Evolutionary conservation across 1,140 invertebrate species (phyloP).

Genomic region (Drosophila erecta): DNA sequence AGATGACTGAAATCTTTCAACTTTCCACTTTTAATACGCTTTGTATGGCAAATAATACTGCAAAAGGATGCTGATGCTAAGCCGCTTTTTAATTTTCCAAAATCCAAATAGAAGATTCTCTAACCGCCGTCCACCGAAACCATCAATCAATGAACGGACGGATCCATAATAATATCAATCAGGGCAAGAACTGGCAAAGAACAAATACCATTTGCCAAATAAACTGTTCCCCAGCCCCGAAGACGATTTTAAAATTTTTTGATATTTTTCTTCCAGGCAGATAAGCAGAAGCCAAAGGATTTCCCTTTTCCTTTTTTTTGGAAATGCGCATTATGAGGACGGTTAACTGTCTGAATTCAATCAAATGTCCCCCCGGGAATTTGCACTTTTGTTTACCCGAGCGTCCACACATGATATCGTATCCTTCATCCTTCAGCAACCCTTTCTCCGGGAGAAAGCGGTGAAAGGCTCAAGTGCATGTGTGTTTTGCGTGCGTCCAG

Average conservation of each 20-base stretch:
- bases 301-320: constrained; percentile 23
- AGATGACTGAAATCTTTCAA: constrained; percentile 38
- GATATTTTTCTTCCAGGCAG: constrained; percentile 69
- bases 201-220: constrained; percentile 80
- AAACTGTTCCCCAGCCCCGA: constrained; percentile 47
- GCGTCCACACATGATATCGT: constrained; percentile 70
- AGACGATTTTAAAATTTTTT: constrained; percentile 74
- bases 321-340: constrained; percentile 71
- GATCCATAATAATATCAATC: constrained; percentile 74
- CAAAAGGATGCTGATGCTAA: constrained; percentile 43
- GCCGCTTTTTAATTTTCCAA: constrained; percentile 77
- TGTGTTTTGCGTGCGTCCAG: constrained; percentile 50
- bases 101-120: constrained; percentile 52
- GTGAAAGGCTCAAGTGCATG: constrained; percentile 62
- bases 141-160: constrained; percentile 62
- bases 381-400: constrained; percentile 73
- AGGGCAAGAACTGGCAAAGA: constrained; percentile 55
- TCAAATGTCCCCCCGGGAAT: constrained; percentile 79
- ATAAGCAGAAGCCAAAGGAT: constrained; percentile 59
- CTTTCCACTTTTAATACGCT: constrained; percentile 57
- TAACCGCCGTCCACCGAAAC: constrained; percentile 56
- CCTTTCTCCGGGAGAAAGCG: constrained; percentile 64
- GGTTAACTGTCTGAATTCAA: constrained; percentile 77
- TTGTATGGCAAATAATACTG: constrained; percentile 63
- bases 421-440: constrained; percentile 54